A percentile compares a stretch with the other conserved stretches of the same genome.
phyloP scores from a whole-genome alignment of 2,888 invertebrate genomes.

The Temnothorax ravouxi region DNA sequence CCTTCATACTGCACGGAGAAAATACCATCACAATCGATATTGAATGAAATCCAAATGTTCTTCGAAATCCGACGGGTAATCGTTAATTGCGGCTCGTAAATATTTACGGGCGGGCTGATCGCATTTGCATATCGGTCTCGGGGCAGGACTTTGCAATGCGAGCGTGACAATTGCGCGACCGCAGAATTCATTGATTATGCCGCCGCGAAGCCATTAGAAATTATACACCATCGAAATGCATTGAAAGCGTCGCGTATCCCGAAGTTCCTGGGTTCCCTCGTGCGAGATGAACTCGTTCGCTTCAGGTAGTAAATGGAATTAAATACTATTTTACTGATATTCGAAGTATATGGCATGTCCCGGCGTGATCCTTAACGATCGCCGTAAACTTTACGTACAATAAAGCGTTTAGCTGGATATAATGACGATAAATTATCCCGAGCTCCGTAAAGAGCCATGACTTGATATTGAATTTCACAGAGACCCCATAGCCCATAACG shows the following conservation, averaged over 20 bases:
- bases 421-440: conserved; percentile 28
- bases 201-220: conserved; percentile 35
- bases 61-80: conserved; percentile 31
- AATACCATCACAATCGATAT: not conserved
- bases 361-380: conserved; percentile 35
- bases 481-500: too few relatives aligned
- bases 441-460: not conserved
- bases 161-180: conserved; percentile 35
- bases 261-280: conserved; percentile 5
- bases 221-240: conserved; percentile 32
- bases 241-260: conserved; percentile 25
- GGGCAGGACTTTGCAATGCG: conserved; percentile 29
- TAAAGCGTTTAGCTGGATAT: conserved; percentile 41
- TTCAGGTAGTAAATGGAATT: conserved; percentile 2
- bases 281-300: not conserved
- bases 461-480: conserved; percentile 25
- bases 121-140: conserved; percentile 75
- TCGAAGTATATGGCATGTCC: conserved; percentile 31
- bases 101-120: conserved; percentile 73
- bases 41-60: conserved; percentile 43
- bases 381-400: conserved; percentile 42
- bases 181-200: conserved; percentile 22
- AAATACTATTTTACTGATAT: conserved; percentile 40
- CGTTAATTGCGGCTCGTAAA: conserved; percentile 69
- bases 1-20: not conserved